Base-by-base conservation (phyloP, 1,140 invertebrate species). In the Neuroterus valhalla region DNA sequence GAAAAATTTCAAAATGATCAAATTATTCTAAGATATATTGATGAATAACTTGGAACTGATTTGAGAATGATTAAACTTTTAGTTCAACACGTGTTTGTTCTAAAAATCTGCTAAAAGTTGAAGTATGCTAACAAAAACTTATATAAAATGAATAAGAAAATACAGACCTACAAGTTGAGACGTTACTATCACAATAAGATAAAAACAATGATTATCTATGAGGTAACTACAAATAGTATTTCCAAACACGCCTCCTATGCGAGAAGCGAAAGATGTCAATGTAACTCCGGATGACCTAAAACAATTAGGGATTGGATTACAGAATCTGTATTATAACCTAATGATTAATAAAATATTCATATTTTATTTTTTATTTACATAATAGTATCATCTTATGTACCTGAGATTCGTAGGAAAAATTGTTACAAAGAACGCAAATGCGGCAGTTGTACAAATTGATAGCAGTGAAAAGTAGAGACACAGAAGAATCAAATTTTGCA, bases 401-500 rank as follows among this genome's bases (percentile, higher is more conserved):
- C 87, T 82, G 12, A 87, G 71, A 78, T 86, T 80, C 2, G 87
- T 88, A 17, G 87, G 87, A 70, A 85, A 88, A 2, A 87, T 50
- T 67, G 87, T 83, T 10, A 86, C 85, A 23, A 86, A 68, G 14
- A 84, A 72, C 55, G 84, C 84, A 42, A 82, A 79, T n/a, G 87
- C 45, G 21, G 81, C 78, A 26, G 55, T 85, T 80, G 55, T 74
- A 71, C 71, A 85, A 38, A 69, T 81, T 67, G 72, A 82, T 76
- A 45, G 83, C 55, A 75, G 62, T 2, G 85, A 81, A 74, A 86
- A 84, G 71, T 86, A 88, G 26, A 88, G 75, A 50, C 84, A 85
- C 0, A 86, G 83, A 11, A 88, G 77, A 23, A 88, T 81, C n/a
- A 91, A 75, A 82, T 90, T 90, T 68, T 86, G 83, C 4, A 78